phyloP scores from a whole-genome alignment of 2,113 vertebrate species.

The Phrynosoma blainvillii region DNA sequence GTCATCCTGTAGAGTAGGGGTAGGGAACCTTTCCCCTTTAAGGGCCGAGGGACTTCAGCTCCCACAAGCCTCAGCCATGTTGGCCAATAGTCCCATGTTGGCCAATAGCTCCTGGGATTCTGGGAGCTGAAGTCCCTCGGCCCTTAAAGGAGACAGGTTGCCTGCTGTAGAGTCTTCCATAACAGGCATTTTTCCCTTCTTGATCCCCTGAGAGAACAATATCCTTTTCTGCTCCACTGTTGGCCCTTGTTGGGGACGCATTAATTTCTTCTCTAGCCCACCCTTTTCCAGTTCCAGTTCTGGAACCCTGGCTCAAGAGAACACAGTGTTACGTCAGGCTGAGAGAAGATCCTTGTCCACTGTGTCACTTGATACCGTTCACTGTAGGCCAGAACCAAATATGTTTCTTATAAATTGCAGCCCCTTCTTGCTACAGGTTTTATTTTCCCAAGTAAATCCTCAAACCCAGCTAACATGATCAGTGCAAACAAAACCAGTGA shows the following conservation, averaged over 20 bases:
- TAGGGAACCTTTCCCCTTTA: too few species aligned
- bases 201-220: not conserved
- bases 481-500: slow-evolving; percentile 23
- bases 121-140: too few species aligned
- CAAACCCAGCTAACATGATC: not conserved
- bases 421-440: not conserved
- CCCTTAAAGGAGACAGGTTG: too few species aligned
- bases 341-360: not conserved
- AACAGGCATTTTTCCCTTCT: not conserved
- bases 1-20: not conserved
- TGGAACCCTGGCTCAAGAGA: not conserved
- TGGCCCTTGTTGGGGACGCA: not conserved
- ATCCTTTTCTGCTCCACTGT: not conserved
- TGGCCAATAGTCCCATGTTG: too few species aligned
- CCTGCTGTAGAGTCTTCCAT: not conserved
- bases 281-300: not conserved
- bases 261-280: not conserved
- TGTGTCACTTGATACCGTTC: slow-evolving; percentile 1
- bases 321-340: not conserved
- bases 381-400: not conserved
- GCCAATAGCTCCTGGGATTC: too few species aligned
- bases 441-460: slow-evolving; percentile 7
- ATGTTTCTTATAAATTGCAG: not conserved
- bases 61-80: too few species aligned
- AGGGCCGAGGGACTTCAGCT: too few species aligned